A percentile compares a stretch with the other conserved stretches of the same genome.
Conservation (phyloP, 2,888 invertebrate genomes). For the Tanytarsus gracilentus region DNA sequence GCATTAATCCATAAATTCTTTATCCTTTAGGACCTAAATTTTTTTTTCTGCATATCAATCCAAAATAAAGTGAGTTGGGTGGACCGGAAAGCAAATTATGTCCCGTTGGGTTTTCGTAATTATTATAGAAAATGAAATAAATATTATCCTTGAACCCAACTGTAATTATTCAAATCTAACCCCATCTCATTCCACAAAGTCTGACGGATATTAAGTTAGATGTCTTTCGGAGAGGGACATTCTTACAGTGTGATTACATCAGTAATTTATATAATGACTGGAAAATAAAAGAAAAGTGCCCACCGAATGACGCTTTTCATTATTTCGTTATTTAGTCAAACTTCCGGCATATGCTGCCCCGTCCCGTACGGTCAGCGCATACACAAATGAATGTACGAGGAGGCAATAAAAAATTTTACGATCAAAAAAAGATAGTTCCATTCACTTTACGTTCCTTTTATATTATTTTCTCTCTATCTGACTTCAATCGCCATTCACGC, state of each 20-base stretch:
- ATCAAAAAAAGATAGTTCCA: background rate
- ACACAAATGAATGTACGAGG: too few relatives aligned
- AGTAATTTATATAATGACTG: background rate
- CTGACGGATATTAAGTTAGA: background rate
- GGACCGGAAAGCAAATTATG: constrained; percentile 16
- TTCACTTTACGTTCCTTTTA: background rate
- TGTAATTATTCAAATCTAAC: constrained; percentile 21
- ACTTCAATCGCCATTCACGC: too few relatives aligned
- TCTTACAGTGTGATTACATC: background rate
- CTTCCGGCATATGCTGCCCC: constrained; percentile 23
- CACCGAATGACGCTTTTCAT: constrained; percentile 8
- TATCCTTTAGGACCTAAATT: background rate
- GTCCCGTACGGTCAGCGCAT: background rate
- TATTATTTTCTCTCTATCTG: background rate
- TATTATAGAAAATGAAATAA: constrained; percentile 27
- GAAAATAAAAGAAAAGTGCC: background rate
- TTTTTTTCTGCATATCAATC: background rate
- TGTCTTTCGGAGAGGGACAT: background rate
- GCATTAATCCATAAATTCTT: constrained; percentile 10
- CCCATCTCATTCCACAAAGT: background rate
- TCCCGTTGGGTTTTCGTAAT: constrained; percentile 12
- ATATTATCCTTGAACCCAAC: constrained; percentile 19
- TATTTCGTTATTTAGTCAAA: constrained; percentile 26
- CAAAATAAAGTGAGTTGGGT: background rate
- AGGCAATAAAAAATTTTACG: background rate